These are phyloP conservation scores for Moxostoma hubbsi DNA, from an alignment of 2,797 vertebrate species.

Conservation along the genomic window DNA sequence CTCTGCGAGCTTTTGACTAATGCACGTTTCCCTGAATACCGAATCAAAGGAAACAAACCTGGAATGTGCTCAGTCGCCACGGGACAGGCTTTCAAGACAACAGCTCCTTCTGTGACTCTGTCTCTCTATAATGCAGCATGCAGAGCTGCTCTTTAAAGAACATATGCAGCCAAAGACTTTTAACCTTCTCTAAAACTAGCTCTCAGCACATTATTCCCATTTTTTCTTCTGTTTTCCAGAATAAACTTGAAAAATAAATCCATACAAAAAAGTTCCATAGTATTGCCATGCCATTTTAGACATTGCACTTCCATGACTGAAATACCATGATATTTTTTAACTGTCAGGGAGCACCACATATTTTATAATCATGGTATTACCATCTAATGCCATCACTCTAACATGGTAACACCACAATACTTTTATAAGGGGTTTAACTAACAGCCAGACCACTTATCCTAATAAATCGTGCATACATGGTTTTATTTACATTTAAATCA, in stretches of 20 bases:
- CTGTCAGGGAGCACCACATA: background rate
- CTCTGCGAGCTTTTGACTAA: constrained; percentile 65
- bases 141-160: constrained; percentile 30
- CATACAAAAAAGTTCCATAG: background rate
- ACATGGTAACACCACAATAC: too few relatives aligned
- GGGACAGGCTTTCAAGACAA: constrained; percentile 50
- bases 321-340: background rate
- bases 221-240: background rate
- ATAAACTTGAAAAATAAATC: background rate
- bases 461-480: too few relatives aligned
- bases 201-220: constrained; percentile 2
- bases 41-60: constrained; percentile 70
- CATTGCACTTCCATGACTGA: background rate
- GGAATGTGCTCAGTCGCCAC: constrained; percentile 56
- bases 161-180: constrained; percentile 27
- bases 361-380: background rate
- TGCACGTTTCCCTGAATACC: constrained; percentile 68
- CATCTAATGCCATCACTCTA: background rate
- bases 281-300: background rate
- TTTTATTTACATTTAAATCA: too few relatives aligned
- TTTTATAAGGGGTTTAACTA: too few relatives aligned
- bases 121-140: constrained; percentile 16
- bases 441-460: too few relatives aligned
- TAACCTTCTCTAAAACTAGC: constrained; percentile 1
- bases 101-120: constrained; percentile 28